Evolutionary conservation across 1,140 invertebrate genomes (phyloP).

Genomic region (Aphelenchoides avenae): DNA sequence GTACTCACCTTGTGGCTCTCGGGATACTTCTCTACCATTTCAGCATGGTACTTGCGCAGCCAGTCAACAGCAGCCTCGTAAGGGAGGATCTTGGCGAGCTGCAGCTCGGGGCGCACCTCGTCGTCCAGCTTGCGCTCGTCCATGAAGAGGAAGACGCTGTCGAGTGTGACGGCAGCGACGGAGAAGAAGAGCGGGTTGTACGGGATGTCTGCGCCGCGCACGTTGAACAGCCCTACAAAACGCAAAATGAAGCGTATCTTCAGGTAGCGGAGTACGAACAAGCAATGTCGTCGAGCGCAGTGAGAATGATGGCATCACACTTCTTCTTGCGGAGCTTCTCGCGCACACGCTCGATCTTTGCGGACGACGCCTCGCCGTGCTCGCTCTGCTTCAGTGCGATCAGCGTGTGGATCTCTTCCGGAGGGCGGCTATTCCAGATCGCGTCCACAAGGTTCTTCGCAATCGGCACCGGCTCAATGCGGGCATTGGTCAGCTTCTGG

Average conservation of each 20-base stretch:
- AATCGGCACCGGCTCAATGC: slow-evolving; percentile 26
- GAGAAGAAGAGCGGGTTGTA: slow-evolving; percentile 95
- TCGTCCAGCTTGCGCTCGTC: slow-evolving; percentile 66
- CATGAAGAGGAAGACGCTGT: slow-evolving; percentile 71
- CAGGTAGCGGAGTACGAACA: too few species aligned
- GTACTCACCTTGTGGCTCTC: slow-evolving; percentile 32
- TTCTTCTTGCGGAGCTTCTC: slow-evolving; percentile 29
- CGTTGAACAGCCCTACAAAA: slow-evolving; percentile 76
- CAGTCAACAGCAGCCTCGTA: slow-evolving; percentile 61
- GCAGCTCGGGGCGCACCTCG: slow-evolving; percentile 68
- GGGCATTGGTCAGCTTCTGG: slow-evolving; percentile 32
- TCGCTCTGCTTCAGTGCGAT: slow-evolving; percentile 29
- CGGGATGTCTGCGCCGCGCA: slow-evolving; percentile 87
- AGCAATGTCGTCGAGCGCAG: slow-evolving; percentile 44
- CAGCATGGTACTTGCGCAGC: too few species aligned
- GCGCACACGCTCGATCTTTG: slow-evolving; percentile 42
- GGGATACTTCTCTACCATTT: slow-evolving; percentile 67
- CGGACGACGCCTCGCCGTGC: slow-evolving; percentile 24
- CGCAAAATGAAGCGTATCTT: background rate
- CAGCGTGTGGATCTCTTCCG: slow-evolving; percentile 24
- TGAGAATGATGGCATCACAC: slow-evolving; percentile 42
- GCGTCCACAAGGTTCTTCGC: slow-evolving; percentile 48
- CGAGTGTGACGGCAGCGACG: slow-evolving; percentile 72
- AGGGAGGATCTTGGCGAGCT: slow-evolving; percentile 39
- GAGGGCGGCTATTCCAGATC: slow-evolving; percentile 48